Base-by-base conservation (phyloP, 1,140 invertebrate genomes). In the Drosophila miranda region DNA sequence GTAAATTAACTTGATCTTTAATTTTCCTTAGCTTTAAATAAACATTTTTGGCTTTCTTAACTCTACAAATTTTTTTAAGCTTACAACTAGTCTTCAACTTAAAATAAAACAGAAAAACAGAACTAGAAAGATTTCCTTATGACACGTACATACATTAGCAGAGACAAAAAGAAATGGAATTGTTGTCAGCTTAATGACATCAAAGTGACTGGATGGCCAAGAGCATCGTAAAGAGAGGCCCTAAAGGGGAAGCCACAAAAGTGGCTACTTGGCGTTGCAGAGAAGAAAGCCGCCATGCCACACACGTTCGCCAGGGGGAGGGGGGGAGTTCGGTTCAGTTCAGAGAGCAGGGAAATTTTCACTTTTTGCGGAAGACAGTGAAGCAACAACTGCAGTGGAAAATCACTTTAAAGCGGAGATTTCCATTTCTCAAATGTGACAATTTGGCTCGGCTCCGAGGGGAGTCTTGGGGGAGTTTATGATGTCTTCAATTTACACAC, bases 291-390 rank as follows among this genome's bases (percentile, higher is more conserved):
- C 64, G 53, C 41, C 30, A 38, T 38, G 34, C 34, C 34, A 38
- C 34, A 38, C 3, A 38, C 34, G 34, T 5, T 9, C 8, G 8
- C 3, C 30, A 9, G 8, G 30, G 8, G 30, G 30, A 16, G 1
- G 16, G 16, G 16, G 16, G 16, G 16, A 16, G 30, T 30, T 30
- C 43, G 43, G 64, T 68, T 67, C 62, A 68, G 64, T 68, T 68
- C 49, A 67, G 49, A 19, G 48, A 61, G 62, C 64, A 78, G 80
- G 86, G 83, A 84, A 84, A 84, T 75, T 86, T 83, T 87, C 82
- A 82, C 82, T 86, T 87, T 87, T 82, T 38, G 82, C 60, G 64
- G 63, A 59, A 86, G 66, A 84, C 57, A 48, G 48, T 53, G 43
- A 72, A 61, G 30, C 43, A 57, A 42, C 43, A 57, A 42, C 23